Percentiles rank a stretch among this genome's conserved stretches.
Evolutionary conservation across 2,797 vertebrate genomes (phyloP).

Genomic region (Coracias cyanogaster): DNA sequence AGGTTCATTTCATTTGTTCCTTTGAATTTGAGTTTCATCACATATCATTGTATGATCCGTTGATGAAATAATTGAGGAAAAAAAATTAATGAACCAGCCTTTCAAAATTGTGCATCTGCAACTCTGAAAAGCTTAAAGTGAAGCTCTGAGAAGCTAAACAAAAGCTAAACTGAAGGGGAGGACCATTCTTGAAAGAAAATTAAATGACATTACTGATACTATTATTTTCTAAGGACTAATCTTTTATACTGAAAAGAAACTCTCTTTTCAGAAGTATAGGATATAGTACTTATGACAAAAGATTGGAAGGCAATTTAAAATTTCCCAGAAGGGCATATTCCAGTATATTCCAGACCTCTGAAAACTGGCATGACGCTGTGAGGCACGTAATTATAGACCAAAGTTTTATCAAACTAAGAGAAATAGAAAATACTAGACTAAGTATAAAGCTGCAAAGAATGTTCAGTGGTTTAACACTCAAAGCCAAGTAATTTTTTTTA

Average conservation of each 20-base stretch:
- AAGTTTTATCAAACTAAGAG: background rate
- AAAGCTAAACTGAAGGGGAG: slow-evolving; percentile 23
- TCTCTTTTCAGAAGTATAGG: background rate
- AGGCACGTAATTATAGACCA: background rate
- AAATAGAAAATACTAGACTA: background rate
- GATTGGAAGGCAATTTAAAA: background rate
- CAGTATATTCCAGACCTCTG: background rate
- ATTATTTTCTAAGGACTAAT: slow-evolving; percentile 34
- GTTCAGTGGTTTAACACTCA: slow-evolving; percentile 14
- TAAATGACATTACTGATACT: background rate
- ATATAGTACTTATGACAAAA: background rate
- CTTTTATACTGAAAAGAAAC: background rate
- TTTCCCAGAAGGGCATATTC: background rate
- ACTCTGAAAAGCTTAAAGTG: background rate
- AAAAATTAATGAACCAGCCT: background rate
- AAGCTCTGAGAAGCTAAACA: background rate
- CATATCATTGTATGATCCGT: background rate
- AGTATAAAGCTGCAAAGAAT: slow-evolving; percentile 20
- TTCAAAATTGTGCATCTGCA: background rate
- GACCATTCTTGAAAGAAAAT: slow-evolving; percentile 31
- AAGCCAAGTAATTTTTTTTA: background rate
- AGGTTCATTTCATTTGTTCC: background rate
- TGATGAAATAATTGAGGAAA: background rate
- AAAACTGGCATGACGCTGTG: background rate
- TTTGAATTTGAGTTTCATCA: background rate